Evolutionary conservation across 37 sponge, comb jelly and placozoan genomes (phyloP).

Genomic region (Petrosia ficiformis): DNA sequence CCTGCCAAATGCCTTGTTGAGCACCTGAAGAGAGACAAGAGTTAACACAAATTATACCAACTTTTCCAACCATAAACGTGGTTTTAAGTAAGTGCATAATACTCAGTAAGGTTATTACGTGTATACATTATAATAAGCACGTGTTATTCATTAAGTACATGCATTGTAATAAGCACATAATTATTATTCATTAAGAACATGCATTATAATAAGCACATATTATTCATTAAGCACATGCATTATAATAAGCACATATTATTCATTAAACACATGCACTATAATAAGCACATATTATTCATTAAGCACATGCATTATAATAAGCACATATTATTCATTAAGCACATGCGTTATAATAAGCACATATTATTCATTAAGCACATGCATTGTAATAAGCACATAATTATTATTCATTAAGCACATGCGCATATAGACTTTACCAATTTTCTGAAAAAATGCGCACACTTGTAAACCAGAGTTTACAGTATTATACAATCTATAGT

Average conservation of each 20-base stretch:
- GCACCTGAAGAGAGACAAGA: slow-evolving; percentile 9
- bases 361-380: not conserved
- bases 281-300: not conserved
- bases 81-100: no score
- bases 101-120: no score
- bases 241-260: not conserved
- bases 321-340: not conserved
- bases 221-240: not conserved
- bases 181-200: no score
- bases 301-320: not conserved
- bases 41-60: no score
- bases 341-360: not conserved
- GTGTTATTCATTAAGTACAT: not conserved
- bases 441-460: no score
- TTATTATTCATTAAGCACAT: no score
- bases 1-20: slow-evolving; percentile 52
- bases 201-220: not conserved
- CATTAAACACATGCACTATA: not conserved
- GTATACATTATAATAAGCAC: not conserved
- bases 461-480: no score
- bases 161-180: no score
- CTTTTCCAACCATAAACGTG: no score
- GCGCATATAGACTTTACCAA: no score
- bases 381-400: no score
- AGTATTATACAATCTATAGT: no score